Evolutionary conservation across 2,888 invertebrate species (phyloP).

Genomic region (Platynereis dumerilii): DNA sequence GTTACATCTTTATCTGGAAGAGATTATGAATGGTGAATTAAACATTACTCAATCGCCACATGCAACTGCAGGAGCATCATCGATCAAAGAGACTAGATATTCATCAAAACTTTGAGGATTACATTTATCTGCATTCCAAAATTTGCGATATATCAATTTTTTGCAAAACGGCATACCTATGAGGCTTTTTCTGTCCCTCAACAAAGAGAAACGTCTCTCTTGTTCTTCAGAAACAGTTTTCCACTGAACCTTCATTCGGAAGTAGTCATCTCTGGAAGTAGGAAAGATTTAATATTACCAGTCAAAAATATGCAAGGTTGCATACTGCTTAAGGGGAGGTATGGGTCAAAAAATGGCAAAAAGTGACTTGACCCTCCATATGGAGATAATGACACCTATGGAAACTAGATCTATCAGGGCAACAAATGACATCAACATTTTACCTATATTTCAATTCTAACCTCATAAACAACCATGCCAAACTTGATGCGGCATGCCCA

Average conservation of each 20-base stretch:
- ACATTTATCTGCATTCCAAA: too few species aligned
- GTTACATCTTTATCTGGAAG: conserved; percentile 91
- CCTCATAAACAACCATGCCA: neutral
- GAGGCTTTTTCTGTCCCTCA: conserved; percentile 87
- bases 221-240: conserved; percentile 85
- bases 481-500: too few species aligned
- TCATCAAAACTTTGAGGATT: too few species aligned
- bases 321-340: neutral
- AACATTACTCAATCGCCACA: too few species aligned
- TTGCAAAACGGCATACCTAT: conserved; percentile 69
- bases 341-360: too few species aligned
- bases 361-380: too few species aligned
- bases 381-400: too few species aligned
- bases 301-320: neutral
- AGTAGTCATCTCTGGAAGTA: conserved; percentile 77
- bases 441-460: too few species aligned
- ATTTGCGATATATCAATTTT: too few species aligned
- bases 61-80: too few species aligned
- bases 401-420: neutral
- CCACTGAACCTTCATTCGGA: conserved; percentile 97
- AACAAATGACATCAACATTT: conserved; percentile 9
- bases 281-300: neutral
- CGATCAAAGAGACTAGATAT: too few species aligned
- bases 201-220: conserved; percentile 85
- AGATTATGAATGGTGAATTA: too few species aligned